phyloP scores from a whole-genome alignment of 2,888 invertebrate genomes.

The Acrocyrtus sp. region DNA sequence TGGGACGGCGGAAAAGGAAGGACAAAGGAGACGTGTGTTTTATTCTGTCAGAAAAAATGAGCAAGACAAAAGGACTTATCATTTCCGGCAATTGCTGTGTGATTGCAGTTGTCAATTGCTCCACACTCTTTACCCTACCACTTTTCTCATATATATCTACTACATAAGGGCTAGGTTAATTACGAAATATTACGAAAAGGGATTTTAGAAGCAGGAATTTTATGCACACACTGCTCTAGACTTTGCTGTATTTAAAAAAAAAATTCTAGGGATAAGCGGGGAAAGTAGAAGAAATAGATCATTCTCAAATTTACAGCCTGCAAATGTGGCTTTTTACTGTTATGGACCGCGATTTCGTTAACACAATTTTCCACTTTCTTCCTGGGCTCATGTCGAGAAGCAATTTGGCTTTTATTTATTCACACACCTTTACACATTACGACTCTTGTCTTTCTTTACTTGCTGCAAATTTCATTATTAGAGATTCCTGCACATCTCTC shows the following conservation, averaged over 20 bases:
- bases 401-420: conserved; percentile 34
- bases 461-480: conserved; percentile 21
- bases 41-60: no score
- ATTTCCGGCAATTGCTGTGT: no score
- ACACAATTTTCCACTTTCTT: background rate
- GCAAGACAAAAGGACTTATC: no score
- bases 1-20: background rate
- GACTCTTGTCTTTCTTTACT: conserved; percentile 16
- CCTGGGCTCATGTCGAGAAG: background rate
- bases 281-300: conserved; percentile 11
- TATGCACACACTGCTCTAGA: no score
- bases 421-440: conserved; percentile 35
- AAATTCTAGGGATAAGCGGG: background rate
- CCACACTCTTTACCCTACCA: background rate
- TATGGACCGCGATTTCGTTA: background rate
- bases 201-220: no score
- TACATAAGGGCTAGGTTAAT: no score
- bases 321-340: conserved; percentile 28
- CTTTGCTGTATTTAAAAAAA: no score
- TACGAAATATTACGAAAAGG: no score
- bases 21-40: background rate
- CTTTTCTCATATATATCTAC: no score
- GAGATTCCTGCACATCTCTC: background rate
- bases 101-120: no score
- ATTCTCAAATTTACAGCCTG: conserved; percentile 21